phyloP scores from a whole-genome alignment of 1,140 invertebrate genomes.

The Drosophila setifemur region DNA sequence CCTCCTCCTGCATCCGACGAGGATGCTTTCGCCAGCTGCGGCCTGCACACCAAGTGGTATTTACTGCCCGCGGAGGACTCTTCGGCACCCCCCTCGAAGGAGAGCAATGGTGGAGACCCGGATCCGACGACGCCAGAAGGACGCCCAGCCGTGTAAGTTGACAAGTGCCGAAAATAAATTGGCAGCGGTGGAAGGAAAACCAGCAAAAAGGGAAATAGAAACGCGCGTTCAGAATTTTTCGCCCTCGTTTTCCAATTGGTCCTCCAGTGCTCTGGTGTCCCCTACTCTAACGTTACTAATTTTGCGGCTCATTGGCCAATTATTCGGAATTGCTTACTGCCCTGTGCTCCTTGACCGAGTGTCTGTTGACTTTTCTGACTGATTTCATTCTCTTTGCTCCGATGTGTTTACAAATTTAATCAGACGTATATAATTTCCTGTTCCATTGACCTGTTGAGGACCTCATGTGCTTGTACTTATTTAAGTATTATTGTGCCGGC shows the following conservation, averaged over 20 bases:
- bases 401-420: constrained; percentile 33
- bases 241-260: no score
- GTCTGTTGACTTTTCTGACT: constrained; percentile 1
- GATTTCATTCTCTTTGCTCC: not conserved
- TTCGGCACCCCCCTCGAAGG: not conserved
- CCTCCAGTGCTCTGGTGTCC: no score
- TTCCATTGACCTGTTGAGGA: constrained; percentile 26
- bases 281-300: constrained; percentile 3
- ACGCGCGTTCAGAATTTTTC: no score
- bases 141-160: constrained; percentile 19
- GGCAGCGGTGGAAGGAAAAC: no score
- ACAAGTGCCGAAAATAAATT: not conserved
- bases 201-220: no score
- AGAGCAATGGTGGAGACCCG: constrained; percentile 8
- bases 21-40: constrained; percentile 26
- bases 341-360: not conserved
- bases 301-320: constrained; percentile 22
- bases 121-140: no score
- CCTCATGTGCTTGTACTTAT: not conserved
- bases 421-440: constrained; percentile 35
- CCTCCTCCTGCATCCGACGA: not conserved
- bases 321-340: not conserved
- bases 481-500: no score
- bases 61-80: constrained; percentile 31
- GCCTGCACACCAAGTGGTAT: constrained; percentile 68